These are phyloP conservation scores for Creontiades dilutus DNA, from an alignment of 2,888 invertebrate species.

Conservation along the genomic window DNA sequence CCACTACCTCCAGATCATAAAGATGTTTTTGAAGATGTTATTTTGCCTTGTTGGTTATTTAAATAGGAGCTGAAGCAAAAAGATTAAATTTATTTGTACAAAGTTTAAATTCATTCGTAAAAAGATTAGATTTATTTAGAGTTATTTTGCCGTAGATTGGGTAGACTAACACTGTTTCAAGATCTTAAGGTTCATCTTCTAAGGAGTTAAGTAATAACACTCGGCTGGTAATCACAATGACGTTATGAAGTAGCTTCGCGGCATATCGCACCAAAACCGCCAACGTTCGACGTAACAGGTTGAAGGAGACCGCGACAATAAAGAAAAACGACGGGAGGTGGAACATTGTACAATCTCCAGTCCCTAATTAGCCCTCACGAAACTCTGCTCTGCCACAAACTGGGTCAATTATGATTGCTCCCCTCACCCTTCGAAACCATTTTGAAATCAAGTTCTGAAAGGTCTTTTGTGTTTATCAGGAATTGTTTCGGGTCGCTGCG, in stretches of 20 bases:
- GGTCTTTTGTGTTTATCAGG: background rate
- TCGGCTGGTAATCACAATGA: background rate
- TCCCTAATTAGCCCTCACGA: slow-evolving; percentile 7
- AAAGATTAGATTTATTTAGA: too few relatives aligned
- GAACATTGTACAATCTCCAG: slow-evolving; percentile 20
- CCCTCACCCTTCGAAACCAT: background rate
- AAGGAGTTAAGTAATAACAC: too few relatives aligned
- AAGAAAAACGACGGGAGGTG: slow-evolving; percentile 7
- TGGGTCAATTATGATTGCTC: slow-evolving; percentile 11
- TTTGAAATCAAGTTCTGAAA: background rate
- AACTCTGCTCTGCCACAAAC: background rate
- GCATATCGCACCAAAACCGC: background rate
- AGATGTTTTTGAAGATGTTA: too few relatives aligned
- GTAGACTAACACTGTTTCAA: too few relatives aligned
- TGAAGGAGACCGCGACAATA: background rate
- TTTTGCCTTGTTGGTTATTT: too few relatives aligned
- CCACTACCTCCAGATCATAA: too few relatives aligned
- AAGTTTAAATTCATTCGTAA: too few relatives aligned
- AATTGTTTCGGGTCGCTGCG: background rate
- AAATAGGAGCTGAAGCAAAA: too few relatives aligned
- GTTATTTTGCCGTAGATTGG: too few relatives aligned
- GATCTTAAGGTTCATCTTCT: too few relatives aligned
- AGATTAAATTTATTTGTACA: too few relatives aligned
- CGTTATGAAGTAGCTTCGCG: background rate
- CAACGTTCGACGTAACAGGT: slow-evolving; percentile 19